Evolutionary conservation across 2,113 vertebrate genomes (phyloP), one percentile per base, ranked within the genome.

Genomic region (Pangasianodon gigas): DNA sequence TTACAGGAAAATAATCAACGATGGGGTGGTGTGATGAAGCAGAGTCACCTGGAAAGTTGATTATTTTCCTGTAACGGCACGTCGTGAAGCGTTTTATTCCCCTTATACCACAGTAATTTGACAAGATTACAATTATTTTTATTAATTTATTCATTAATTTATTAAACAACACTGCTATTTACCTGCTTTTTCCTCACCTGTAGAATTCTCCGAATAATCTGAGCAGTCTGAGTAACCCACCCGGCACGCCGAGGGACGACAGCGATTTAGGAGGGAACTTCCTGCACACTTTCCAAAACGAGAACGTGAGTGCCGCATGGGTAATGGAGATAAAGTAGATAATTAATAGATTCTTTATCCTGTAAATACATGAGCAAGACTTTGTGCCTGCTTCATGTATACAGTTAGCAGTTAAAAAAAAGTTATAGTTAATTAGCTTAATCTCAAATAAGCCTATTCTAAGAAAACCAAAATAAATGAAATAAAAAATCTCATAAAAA

Each of bases 231-330:
- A 97, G 96, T 94, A 98, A 97, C 93, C 96, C 97, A 77, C 97
- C 97, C 4, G 97, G 97, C 85, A 97, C 97, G 89, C 97, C 97
- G 3, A 96, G 97, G 85, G 97, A 98, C 19, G 97, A 98, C 54
- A 93, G 96, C 83, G 97, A 98, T 94, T 97, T 97, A 96, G 95
- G 95, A 88, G 96, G 97, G 93, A 97, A 96, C 94, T 98, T 98
- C 95, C 95, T 97, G 93, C 97, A 98, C 96, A 96, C 97, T 93
- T 98, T 98, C 96, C 97, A 97, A 94, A 97, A 96, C 90, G 97
- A 98, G 97, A 98, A 96, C 91, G 97, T 97, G 94, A 97, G 97
- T 96, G 3, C 13, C 2, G 58, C 10, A 48, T 44, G 29, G 24
- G 62, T 16, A 10, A 24, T 1, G 6, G 24, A 44, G 6, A 46